Evolutionary conservation across 2,797 vertebrate genomes (phyloP).

Genomic region (Delichon dasypus): DNA sequence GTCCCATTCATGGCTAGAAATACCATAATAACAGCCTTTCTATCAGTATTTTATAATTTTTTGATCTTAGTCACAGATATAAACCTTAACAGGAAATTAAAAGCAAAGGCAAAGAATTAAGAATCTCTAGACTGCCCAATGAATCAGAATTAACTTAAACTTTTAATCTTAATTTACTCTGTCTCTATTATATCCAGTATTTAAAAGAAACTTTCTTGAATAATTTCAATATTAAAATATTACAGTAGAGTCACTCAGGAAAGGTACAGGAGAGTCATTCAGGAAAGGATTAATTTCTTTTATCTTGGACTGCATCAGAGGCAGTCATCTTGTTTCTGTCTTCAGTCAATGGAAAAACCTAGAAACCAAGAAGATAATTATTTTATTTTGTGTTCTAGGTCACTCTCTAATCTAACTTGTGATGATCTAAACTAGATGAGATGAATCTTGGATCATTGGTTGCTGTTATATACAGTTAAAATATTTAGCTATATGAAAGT

Average conservation of each 20-base stretch:
- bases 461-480: background rate
- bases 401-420: background rate
- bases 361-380: background rate
- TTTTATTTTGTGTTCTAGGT: background rate
- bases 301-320: background rate
- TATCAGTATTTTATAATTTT: background rate
- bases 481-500: background rate
- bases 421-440: background rate
- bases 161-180: background rate
- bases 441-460: background rate
- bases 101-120: background rate
- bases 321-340: background rate
- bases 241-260: background rate
- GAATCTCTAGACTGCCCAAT: background rate
- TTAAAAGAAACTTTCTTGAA: background rate
- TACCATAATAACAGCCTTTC: background rate
- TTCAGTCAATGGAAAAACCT: background rate
- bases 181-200: background rate
- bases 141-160: background rate
- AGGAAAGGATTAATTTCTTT: background rate
- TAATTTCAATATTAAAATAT: background rate
- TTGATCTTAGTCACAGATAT: background rate
- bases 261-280: background rate
- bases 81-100: conserved; percentile 28
- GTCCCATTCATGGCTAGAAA: background rate